Percentiles rank a stretch among this genome's conserved stretches.
These are phyloP conservation scores for Drosophila eohydei DNA, from an alignment of 2,888 invertebrate species.

Conservation along the genomic window DNA sequence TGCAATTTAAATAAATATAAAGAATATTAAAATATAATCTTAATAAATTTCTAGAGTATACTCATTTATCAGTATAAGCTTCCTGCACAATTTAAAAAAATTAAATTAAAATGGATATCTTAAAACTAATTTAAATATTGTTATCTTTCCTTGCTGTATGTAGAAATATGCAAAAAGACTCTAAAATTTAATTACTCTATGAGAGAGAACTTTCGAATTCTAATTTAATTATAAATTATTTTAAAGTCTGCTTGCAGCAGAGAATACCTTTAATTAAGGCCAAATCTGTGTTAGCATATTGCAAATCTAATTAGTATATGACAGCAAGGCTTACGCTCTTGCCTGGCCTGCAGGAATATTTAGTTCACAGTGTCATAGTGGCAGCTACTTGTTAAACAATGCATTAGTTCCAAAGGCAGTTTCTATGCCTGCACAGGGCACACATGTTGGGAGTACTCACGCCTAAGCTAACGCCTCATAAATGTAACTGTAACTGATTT, in stretches of 20 bases:
- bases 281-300: background rate
- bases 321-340: background rate
- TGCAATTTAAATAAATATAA: too few relatives aligned
- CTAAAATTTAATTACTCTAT: too few relatives aligned
- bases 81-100: too few relatives aligned
- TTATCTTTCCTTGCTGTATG: too few relatives aligned
- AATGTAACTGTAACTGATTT: slow-evolving; percentile 51
- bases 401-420: background rate
- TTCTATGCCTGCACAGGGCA: background rate
- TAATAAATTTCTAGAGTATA: too few relatives aligned
- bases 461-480: slow-evolving; percentile 4
- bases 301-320: background rate
- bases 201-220: too few relatives aligned
- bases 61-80: too few relatives aligned
- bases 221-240: background rate
- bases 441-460: slow-evolving; percentile 29
- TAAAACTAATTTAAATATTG: too few relatives aligned
- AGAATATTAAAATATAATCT: too few relatives aligned
- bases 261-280: background rate
- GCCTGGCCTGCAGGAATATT: background rate
- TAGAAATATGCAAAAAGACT: too few relatives aligned
- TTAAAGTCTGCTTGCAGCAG: background rate
- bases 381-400: slow-evolving; percentile 6
- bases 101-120: too few relatives aligned
- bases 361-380: background rate